Evolutionary conservation across 2,797 vertebrate genomes (phyloP).

Genomic region (Antennarius maculatus): DNA sequence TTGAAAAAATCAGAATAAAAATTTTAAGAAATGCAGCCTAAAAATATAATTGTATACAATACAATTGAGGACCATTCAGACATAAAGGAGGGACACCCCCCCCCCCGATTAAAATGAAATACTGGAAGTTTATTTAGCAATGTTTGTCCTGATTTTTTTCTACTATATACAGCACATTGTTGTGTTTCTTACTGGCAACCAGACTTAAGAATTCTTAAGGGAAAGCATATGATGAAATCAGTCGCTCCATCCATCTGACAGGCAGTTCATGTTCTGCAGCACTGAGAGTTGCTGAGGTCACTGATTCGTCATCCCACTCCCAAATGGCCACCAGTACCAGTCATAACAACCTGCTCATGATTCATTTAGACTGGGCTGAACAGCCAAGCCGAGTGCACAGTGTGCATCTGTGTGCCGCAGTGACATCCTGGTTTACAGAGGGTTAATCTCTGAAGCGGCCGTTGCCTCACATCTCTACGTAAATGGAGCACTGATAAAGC

Average conservation of each 20-base stretch:
- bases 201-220: neutral
- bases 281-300: conserved; percentile 53
- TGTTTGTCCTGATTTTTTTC: neutral
- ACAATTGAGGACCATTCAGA: neutral
- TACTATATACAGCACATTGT: neutral
- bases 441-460: conserved; percentile 80
- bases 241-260: conserved; percentile 44
- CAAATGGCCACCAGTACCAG: conserved; percentile 63
- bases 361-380: conserved; percentile 74
- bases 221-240: conserved; percentile 31
- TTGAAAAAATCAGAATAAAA: too few relatives aligned
- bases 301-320: conserved; percentile 74
- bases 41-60: too few relatives aligned
- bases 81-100: neutral
- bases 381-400: conserved; percentile 41
- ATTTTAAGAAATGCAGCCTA: too few relatives aligned
- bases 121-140: neutral
- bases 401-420: conserved; percentile 31
- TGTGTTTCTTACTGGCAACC: conserved; percentile 8
- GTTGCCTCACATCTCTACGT: conserved; percentile 64
- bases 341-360: conserved; percentile 79
- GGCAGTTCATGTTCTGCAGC: conserved; percentile 41
- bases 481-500: conserved; percentile 70
- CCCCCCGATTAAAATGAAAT: neutral
- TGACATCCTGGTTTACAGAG: conserved; percentile 73